Evolutionary conservation across 1,140 invertebrate genomes (phyloP).

Genomic region (Penaeus chinensis): DNA sequence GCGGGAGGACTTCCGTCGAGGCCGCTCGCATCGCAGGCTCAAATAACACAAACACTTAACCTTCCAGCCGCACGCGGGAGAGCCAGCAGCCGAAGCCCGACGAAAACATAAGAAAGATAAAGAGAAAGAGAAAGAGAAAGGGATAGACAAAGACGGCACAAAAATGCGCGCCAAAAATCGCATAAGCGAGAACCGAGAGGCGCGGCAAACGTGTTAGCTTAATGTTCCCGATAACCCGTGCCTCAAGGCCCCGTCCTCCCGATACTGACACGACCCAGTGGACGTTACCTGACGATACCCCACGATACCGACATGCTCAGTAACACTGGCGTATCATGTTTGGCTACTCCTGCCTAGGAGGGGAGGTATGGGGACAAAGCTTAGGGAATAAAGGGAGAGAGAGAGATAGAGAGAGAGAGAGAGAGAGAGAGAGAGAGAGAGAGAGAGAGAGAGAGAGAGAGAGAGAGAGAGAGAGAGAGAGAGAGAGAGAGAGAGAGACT

Average conservation of each 20-base stretch:
- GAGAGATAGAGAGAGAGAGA: constrained; percentile 31
- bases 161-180: constrained; percentile 22
- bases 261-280: constrained; percentile 47
- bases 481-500: too few species aligned
- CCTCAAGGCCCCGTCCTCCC: constrained; percentile 18
- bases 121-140: constrained; percentile 37
- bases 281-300: constrained; percentile 43
- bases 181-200: neutral
- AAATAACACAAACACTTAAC: too few species aligned
- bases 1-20: neutral
- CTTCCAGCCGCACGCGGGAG: too few species aligned
- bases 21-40: too few species aligned
- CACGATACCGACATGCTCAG: constrained; percentile 43
- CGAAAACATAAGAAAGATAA: constrained; percentile 13
- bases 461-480: too few species aligned
- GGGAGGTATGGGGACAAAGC: neutral
- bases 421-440: constrained; percentile 12
- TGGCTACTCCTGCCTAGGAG: constrained; percentile 35
- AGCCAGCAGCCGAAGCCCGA: too few species aligned
- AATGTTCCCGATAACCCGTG: constrained; percentile 54
- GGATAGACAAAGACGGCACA: neutral
- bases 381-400: neutral
- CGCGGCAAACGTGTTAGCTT: constrained; percentile 30
- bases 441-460: neutral
- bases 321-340: constrained; percentile 52